A percentile compares a stretch with the other conserved stretches of the same genome.
Evolutionary conservation across 1,140 invertebrate species (phyloP).

Genomic region (Phymastichus coffea): DNA sequence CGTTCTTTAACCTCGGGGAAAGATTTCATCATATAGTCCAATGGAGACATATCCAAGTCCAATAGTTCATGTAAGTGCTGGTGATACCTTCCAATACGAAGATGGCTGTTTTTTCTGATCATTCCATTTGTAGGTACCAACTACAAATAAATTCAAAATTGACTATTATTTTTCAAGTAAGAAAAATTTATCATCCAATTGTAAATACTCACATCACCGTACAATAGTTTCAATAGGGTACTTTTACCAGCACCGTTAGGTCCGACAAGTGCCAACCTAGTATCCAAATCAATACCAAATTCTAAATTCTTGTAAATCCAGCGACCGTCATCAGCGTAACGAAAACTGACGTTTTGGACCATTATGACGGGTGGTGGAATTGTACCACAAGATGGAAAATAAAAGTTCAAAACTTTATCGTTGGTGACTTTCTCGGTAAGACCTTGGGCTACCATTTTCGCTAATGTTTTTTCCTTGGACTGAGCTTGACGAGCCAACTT

Average conservation of each 20-base stretch:
- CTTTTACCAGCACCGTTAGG: constrained; percentile 99
- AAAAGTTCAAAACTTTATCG: constrained; percentile 92
- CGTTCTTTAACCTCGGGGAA: constrained; percentile 97
- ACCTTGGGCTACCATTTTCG: constrained; percentile 98
- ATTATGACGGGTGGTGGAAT: constrained; percentile 99
- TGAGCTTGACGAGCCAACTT: constrained; percentile 98
- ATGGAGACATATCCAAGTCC: constrained; percentile 90
- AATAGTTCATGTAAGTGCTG: constrained; percentile 97
- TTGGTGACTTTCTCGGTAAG: constrained; percentile 90
- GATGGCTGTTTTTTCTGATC: constrained; percentile 96
- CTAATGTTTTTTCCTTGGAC: constrained; percentile 98
- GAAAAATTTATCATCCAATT: neutral
- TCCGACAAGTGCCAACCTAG: constrained; percentile 93
- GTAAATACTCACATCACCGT: constrained; percentile 76
- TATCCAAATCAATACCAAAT: constrained; percentile 98
- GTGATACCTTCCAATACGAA: constrained; percentile 96
- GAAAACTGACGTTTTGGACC: constrained; percentile 96
- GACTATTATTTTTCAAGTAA: neutral
- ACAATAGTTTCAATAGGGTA: constrained; percentile 93
- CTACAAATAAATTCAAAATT: constrained; percentile 54
- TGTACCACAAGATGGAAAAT: constrained; percentile 94
- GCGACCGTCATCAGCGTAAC: constrained; percentile 83
- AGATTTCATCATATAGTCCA: constrained; percentile 97
- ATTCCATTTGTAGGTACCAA: constrained; percentile 92
- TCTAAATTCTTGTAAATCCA: constrained; percentile 97